phyloP scores from a whole-genome alignment of 1,140 invertebrate species.

The Hyles euphorbiae region DNA sequence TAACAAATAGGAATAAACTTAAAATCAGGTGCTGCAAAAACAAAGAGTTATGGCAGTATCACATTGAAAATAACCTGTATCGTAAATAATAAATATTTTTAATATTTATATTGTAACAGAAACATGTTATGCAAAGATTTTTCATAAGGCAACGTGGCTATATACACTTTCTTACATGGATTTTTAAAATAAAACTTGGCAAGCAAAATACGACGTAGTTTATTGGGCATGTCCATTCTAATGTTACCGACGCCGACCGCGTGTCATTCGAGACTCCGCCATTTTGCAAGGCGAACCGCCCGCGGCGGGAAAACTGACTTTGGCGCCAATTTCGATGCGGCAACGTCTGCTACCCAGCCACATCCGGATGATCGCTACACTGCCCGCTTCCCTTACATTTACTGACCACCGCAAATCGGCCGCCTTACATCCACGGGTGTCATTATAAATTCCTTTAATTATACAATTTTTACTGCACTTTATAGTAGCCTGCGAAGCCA shows the following conservation, averaged over 20 bases:
- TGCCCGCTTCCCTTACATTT: slow-evolving; percentile 10
- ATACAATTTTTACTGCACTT: slow-evolving; percentile 57
- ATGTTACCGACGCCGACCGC: slow-evolving; percentile 32
- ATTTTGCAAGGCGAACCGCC: slow-evolving; percentile 70
- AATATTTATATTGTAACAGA: too few relatives aligned
- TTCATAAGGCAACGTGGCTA: too few relatives aligned
- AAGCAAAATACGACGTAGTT: background rate
- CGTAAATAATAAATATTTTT: too few relatives aligned
- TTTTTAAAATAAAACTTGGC: background rate
- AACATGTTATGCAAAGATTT: too few relatives aligned
- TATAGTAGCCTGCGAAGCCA: slow-evolving; percentile 30
- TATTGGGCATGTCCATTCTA: slow-evolving; percentile 47
- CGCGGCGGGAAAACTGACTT: slow-evolving; percentile 69
- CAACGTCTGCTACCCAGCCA: slow-evolving; percentile 46
- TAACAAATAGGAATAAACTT: too few relatives aligned
- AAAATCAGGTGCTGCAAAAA: too few relatives aligned
- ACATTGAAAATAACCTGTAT: too few relatives aligned
- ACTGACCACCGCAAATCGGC: slow-evolving; percentile 26
- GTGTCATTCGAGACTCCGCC: slow-evolving; percentile 68
- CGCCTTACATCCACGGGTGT: slow-evolving; percentile 32
- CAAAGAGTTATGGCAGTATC: too few relatives aligned
- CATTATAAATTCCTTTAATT: slow-evolving; percentile 65
- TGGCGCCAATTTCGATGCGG: slow-evolving; percentile 69
- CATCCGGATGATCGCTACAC: slow-evolving; percentile 33
- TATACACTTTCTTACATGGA: too few relatives aligned